Conservation (phyloP, 2,113 vertebrate species). For the Nestor notabilis region DNA sequence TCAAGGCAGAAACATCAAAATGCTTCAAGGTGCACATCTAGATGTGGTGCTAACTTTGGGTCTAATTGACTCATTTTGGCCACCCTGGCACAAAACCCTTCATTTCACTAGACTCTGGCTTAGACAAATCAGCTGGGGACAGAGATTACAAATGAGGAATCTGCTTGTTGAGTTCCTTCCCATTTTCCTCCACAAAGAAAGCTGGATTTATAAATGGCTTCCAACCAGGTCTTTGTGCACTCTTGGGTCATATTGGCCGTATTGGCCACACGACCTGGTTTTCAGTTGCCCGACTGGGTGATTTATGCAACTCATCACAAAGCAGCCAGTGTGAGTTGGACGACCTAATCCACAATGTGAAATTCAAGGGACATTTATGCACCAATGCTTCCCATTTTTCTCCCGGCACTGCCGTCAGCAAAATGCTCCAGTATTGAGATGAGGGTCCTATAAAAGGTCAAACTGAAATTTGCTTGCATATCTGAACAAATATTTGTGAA, state of each 20-base stretch:
- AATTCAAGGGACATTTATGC: background rate
- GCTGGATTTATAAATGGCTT: background rate
- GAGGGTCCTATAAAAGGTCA: conserved; percentile 17
- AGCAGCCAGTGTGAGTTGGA: background rate
- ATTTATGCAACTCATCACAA: background rate
- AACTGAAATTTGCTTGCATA: background rate
- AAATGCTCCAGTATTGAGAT: background rate
- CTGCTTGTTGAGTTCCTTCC: background rate
- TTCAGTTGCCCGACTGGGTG: background rate
- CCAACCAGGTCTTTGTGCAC: background rate
- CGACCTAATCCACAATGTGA: background rate
- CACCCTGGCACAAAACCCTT: background rate
- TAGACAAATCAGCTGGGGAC: background rate
- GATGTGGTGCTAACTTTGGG: background rate
- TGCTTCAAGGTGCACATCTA: background rate
- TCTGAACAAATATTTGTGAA: conserved; percentile 55
- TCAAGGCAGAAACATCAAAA: background rate
- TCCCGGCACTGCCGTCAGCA: background rate
- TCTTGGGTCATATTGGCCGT: background rate
- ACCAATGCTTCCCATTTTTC: background rate
- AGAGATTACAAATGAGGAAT: background rate
- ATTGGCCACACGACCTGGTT: background rate
- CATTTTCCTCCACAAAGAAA: background rate
- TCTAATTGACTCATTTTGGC: background rate
- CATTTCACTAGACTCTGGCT: background rate